phyloP scores from a whole-genome alignment of 2,888 invertebrate species.

The Aspidiotus rigidus region DNA sequence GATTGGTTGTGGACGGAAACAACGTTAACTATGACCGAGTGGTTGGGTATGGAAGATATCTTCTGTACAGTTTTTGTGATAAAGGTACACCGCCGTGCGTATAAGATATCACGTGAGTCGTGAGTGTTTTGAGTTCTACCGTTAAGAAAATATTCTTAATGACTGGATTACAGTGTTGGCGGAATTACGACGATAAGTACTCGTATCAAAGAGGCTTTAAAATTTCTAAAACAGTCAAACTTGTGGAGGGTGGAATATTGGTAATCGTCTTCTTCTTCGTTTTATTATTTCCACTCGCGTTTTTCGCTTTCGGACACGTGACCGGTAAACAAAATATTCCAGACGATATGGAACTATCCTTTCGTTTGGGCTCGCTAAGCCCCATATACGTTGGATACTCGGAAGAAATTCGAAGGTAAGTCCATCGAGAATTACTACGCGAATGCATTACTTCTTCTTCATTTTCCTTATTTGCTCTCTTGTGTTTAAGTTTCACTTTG shows the following conservation, averaged over 20 bases:
- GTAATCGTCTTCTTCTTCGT: conserved; percentile 80
- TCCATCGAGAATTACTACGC: conserved; percentile 35
- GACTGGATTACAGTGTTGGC: conserved; percentile 7
- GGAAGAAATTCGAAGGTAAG: conserved; percentile 62
- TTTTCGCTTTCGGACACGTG: conserved; percentile 71
- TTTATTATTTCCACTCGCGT: conserved; percentile 93
- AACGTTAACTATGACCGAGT: conserved; percentile 34
- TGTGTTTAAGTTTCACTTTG: conserved; percentile 13
- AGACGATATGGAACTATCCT: conserved; percentile 67
- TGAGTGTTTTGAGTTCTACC: too few relatives aligned
- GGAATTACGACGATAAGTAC: conserved; percentile 26
- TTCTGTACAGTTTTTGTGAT: conserved; percentile 23
- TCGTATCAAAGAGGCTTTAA: conserved; percentile 58
- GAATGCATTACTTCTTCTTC: not conserved
- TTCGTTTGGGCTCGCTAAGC: conserved; percentile 82
- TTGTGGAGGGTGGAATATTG: conserved; percentile 79
- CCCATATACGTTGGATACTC: conserved; percentile 85
- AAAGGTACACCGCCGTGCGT: not conserved
- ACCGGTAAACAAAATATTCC: conserved; percentile 83
- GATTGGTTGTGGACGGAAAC: conserved; percentile 36
- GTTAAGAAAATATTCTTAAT: too few relatives aligned
- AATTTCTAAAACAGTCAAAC: conserved; percentile 70
- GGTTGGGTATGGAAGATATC: conserved; percentile 36
- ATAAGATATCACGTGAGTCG: too few relatives aligned
- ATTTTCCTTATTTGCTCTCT: not conserved